Evolutionary conservation across 2,113 vertebrate genomes (phyloP).

Genomic region (Thamnaconus septentrionalis): DNA sequence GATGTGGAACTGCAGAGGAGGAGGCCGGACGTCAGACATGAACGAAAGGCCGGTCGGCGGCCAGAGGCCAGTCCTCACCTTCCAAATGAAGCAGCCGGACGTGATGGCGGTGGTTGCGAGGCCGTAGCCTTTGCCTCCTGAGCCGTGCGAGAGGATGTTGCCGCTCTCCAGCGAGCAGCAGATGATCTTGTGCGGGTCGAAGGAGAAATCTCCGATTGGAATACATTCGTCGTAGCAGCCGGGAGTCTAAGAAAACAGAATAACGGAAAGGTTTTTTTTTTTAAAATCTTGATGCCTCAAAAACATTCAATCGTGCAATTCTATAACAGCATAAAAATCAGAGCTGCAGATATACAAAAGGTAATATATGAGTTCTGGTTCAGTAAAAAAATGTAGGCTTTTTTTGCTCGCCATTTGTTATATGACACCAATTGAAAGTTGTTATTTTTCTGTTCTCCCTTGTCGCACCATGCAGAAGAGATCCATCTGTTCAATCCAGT

Average conservation of each 20-base stretch:
- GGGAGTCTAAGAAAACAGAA: slow-evolving; percentile 50
- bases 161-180: slow-evolving; percentile 80
- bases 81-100: slow-evolving; percentile 83
- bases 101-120: slow-evolving; percentile 79
- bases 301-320: too few relatives aligned
- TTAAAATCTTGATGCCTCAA: too few relatives aligned
- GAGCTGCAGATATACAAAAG: too few relatives aligned
- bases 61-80: slow-evolving; percentile 53
- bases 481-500: slow-evolving; percentile 38
- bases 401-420: background rate
- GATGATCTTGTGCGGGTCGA: slow-evolving; percentile 79
- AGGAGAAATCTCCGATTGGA: slow-evolving; percentile 81
- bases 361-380: too few relatives aligned
- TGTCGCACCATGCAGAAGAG: slow-evolving; percentile 6
- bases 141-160: slow-evolving; percentile 79
- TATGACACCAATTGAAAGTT: background rate
- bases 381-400: too few relatives aligned
- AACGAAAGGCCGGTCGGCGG: background rate
- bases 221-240: slow-evolving; percentile 78
- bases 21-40: background rate
- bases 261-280: background rate
- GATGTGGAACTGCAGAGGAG: slow-evolving; percentile 72
- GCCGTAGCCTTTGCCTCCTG: slow-evolving; percentile 81
- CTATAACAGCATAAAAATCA: too few relatives aligned
- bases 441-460: too few relatives aligned